These are phyloP conservation scores for Atrina japonica DNA, from an alignment of 2,888 invertebrate genomes.

Conservation along the genomic window DNA sequence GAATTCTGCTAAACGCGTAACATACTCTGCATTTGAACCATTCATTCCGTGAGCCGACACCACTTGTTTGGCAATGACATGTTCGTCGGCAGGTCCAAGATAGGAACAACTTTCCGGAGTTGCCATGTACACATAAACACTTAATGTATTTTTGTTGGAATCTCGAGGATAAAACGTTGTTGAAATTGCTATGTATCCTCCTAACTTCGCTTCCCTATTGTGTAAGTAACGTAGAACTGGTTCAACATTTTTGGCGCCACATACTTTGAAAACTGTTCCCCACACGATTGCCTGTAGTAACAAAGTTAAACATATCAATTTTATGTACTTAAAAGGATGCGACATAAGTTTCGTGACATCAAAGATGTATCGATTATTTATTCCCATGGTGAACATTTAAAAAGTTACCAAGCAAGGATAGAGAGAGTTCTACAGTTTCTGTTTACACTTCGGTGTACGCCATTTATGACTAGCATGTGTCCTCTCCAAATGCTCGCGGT, in stretches of 20 bases:
- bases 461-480: too few species aligned
- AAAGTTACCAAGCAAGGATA: too few species aligned
- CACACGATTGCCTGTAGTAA: slow-evolving; percentile 90
- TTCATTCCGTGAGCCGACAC: slow-evolving; percentile 66
- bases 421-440: too few species aligned
- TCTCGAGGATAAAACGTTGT: slow-evolving; percentile 85
- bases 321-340: too few species aligned
- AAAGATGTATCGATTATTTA: too few species aligned
- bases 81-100: slow-evolving; percentile 76
- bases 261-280: slow-evolving; percentile 92
- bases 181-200: slow-evolving; percentile 86
- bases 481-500: too few species aligned
- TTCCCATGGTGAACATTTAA: too few species aligned
- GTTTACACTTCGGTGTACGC: too few species aligned
- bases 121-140: slow-evolving; percentile 81
- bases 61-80: slow-evolving; percentile 80
- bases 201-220: slow-evolving; percentile 90
- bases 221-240: slow-evolving; percentile 89
- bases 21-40: slow-evolving; percentile 82
- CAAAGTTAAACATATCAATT: slow-evolving; percentile 38
- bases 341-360: too few species aligned
- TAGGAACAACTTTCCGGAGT: slow-evolving; percentile 78
- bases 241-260: slow-evolving; percentile 81
- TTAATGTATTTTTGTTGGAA: slow-evolving; percentile 65
- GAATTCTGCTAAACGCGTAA: slow-evolving; percentile 81